phyloP scores from a whole-genome alignment of 37 sponge, comb jelly and placozoan genomes.

The Hormiphora californensis region DNA sequence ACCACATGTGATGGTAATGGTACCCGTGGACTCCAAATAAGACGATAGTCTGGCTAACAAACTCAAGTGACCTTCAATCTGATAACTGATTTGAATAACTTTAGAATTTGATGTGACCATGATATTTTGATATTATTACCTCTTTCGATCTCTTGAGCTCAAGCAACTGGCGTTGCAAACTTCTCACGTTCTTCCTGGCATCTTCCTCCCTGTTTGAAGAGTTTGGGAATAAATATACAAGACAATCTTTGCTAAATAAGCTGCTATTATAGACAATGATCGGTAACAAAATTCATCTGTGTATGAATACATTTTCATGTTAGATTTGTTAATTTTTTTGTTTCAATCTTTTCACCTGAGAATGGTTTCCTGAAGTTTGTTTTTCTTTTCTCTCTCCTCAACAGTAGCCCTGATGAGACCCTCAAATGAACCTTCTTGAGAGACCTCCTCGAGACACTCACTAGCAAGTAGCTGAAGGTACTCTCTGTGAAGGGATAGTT shows the following conservation, averaged over 20 bases:
- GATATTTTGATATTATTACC: constrained; percentile 54
- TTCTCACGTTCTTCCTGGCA: constrained; percentile 62
- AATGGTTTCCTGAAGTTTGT: constrained; percentile 48
- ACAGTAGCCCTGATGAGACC: constrained; percentile 46
- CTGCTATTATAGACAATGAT: background rate
- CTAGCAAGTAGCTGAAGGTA: constrained; percentile 22
- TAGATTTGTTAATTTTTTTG: background rate
- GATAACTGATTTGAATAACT: no score
- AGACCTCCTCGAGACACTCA: constrained; percentile 41
- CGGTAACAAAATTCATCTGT: background rate
- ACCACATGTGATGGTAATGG: no score
- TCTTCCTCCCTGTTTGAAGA: constrained; percentile 66
- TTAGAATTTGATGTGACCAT: no score
- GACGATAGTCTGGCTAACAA: no score
- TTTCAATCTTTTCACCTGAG: background rate
- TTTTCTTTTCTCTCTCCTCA: constrained; percentile 54
- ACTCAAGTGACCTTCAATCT: no score
- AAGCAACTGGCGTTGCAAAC: constrained; percentile 62
- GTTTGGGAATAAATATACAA: background rate
- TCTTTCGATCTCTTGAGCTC: constrained; percentile 71
- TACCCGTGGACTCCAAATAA: no score
- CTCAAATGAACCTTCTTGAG: constrained; percentile 45
- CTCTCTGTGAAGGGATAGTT: background rate
- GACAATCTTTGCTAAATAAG: background rate
- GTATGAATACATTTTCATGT: background rate